Base-by-base conservation (phyloP, 2,888 invertebrate species). In the Conistra vaccinii region DNA sequence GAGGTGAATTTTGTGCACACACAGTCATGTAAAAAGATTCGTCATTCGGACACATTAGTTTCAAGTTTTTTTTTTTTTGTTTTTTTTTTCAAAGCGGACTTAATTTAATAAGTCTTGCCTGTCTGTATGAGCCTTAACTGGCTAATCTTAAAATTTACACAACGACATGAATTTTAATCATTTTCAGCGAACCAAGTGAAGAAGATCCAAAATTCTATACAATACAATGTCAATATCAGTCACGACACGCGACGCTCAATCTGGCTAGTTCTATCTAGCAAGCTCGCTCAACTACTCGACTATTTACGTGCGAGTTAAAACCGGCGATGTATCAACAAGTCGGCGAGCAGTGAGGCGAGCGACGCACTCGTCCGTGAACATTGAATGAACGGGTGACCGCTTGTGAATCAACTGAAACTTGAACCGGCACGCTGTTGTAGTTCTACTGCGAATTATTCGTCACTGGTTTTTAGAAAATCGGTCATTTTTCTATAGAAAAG, bases 261-360 rank as follows among this genome's bases (percentile, higher is more conserved):
- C 73, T 61, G 26, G 29, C 39, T 58, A 48, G 29, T 78, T 62
- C 10, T 58, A 77, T 45, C 63, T 58, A 35, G 62, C 55, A n/a
- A 78, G 57, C 71, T 20, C 29, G 42, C 26, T 78, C 72, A 29
- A 32, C 55, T 69, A 69, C 35, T 42, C 45, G 20, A 63, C 78
- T 75, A 60, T 79, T 75, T 80, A 80, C 81, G 75, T 73, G 75
- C 32, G 63, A 80, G 75, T 65, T 77, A 76, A 76, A 76, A 70
- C 76, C 77, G 57, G 39, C 81, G 68, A 86, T 85, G 86, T 87
- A 89, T 89, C 89, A 89, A 89, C 89, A 90, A 90, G 90, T 90
- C 88, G 84, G 78, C 58, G 82, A 45, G 74, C 85, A 89, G 80
- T 85, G 88, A 85, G 82, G 85, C 86, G 85, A 45, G 58, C 29